Percentiles rank a stretch among this genome's conserved stretches.
These are phyloP conservation scores for Lordiphosa andalusiaca DNA, from an alignment of 2,888 invertebrate genomes.

Conservation along the genomic window DNA sequence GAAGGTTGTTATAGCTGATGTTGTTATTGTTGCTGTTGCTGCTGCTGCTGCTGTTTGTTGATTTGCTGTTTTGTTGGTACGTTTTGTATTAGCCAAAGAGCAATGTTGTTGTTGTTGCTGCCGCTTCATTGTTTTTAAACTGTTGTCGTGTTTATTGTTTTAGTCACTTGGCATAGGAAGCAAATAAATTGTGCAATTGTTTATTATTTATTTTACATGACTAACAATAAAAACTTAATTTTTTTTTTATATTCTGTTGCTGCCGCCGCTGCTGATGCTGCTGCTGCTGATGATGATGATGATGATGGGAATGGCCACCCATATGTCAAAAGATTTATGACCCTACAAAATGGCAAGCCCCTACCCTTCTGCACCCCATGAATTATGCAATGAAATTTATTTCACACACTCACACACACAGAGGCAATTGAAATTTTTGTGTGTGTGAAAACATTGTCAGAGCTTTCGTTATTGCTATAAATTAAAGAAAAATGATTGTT, in stretches of 20 bases:
- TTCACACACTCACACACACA: slow-evolving; percentile 26
- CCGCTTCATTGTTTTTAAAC: slow-evolving; percentile 27
- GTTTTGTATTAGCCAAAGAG: slow-evolving; percentile 37
- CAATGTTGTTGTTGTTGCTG: slow-evolving; percentile 10
- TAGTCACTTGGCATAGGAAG: slow-evolving; percentile 55
- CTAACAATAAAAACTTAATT: slow-evolving; percentile 56
- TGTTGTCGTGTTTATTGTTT: slow-evolving; percentile 57
- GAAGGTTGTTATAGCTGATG: slow-evolving; percentile 24
- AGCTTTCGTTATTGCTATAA: slow-evolving; percentile 39
- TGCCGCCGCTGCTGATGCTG: neutral
- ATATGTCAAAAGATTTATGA: slow-evolving; percentile 69
- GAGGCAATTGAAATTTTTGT: slow-evolving; percentile 55
- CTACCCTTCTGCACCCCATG: slow-evolving; percentile 31
- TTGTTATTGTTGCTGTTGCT: slow-evolving; percentile 21
- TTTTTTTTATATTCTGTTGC: slow-evolving; percentile 32
- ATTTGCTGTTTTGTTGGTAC: slow-evolving; percentile 23
- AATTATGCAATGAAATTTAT: slow-evolving; percentile 72
- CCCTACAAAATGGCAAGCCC: slow-evolving; percentile 50
- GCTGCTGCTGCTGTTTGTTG: too few relatives aligned
- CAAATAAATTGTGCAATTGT: slow-evolving; percentile 25
- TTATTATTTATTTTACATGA: slow-evolving; percentile 14
- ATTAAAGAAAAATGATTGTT: slow-evolving; percentile 54
- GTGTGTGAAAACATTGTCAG: slow-evolving; percentile 22
- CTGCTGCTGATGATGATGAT: slow-evolving; percentile 12
- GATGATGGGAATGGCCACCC: slow-evolving; percentile 46